Conservation (phyloP, 1,140 invertebrate species). For the Ceratosolen fusciceps region DNA sequence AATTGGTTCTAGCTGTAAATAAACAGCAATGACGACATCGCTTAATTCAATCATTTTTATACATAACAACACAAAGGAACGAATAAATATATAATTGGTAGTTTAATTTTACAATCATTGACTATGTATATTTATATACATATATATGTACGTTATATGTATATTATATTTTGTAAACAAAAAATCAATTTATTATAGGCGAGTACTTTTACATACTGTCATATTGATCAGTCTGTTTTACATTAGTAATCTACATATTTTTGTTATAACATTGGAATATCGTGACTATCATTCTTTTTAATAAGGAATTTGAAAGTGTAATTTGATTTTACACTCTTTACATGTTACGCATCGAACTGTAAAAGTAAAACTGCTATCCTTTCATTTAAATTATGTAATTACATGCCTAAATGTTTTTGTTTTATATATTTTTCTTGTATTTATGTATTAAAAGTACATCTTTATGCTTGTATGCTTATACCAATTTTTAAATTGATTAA, state of each 20-base stretch:
- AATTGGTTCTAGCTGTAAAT: slow-evolving; percentile 17
- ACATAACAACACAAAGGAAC: slow-evolving; percentile 29
- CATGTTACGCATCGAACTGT: neutral
- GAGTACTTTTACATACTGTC: slow-evolving; percentile 25
- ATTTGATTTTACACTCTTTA: neutral
- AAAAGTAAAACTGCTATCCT: neutral
- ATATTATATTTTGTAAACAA: neutral
- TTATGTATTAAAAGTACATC: neutral
- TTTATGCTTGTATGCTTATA: neutral
- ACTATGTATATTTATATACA: slow-evolving; percentile 12
- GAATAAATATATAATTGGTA: slow-evolving; percentile 33
- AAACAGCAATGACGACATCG: slow-evolving; percentile 42
- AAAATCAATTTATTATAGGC: slow-evolving; percentile 25
- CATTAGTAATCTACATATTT: slow-evolving; percentile 25
- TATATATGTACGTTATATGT: slow-evolving; percentile 34
- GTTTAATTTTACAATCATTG: slow-evolving; percentile 18
- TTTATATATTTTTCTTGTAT: neutral
- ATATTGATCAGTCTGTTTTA: slow-evolving; percentile 26
- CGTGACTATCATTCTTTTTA: neutral
- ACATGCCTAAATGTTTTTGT: neutral
- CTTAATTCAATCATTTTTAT: slow-evolving; percentile 28
- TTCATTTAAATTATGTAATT: neutral
- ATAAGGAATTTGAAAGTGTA: neutral
- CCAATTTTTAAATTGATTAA: neutral
- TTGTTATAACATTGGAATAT: neutral